Percentiles rank a stretch among this genome's conserved stretches.
Conservation (phyloP, 1,140 invertebrate species). For the Antheraea pernyi region DNA sequence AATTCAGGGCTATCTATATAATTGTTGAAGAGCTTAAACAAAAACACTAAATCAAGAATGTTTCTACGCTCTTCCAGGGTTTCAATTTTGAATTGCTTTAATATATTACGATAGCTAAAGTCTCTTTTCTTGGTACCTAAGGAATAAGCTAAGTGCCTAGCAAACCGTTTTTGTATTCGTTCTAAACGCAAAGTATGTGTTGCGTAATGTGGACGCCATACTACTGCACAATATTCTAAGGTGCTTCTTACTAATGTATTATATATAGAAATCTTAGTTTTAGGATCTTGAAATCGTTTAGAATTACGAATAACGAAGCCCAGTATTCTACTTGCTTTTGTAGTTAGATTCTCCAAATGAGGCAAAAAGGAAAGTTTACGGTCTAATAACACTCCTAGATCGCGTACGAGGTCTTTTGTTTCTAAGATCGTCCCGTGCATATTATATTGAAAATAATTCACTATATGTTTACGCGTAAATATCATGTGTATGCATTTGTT, state of each 20-base stretch:
- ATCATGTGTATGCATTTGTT: slow-evolving; percentile 14
- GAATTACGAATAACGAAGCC: slow-evolving; percentile 8
- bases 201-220: slow-evolving; percentile 26
- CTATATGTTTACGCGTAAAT: slow-evolving; percentile 11
- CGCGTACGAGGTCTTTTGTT: slow-evolving; percentile 5
- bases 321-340: not conserved
- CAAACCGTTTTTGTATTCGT: slow-evolving; percentile 27
- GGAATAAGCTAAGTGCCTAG: slow-evolving; percentile 9
- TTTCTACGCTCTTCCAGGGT: too few relatives aligned
- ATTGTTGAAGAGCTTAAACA: too few relatives aligned
- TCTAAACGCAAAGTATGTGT: slow-evolving; percentile 20
- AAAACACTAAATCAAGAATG: too few relatives aligned
- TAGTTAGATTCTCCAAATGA: slow-evolving; percentile 8
- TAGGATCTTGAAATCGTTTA: slow-evolving; percentile 5
- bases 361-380: slow-evolving; percentile 22
- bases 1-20: too few relatives aligned
- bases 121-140: too few relatives aligned
- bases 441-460: slow-evolving; percentile 12
- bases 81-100: too few relatives aligned
- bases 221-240: slow-evolving; percentile 20
- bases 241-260: slow-evolving; percentile 8
- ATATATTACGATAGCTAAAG: too few relatives aligned
- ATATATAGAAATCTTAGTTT: slow-evolving; percentile 10
- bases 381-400: slow-evolving; percentile 29
- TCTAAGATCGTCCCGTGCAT: slow-evolving; percentile 9